phyloP scores from a whole-genome alignment of 1,140 invertebrate species.

The Pseudomyrmex pallidus region DNA sequence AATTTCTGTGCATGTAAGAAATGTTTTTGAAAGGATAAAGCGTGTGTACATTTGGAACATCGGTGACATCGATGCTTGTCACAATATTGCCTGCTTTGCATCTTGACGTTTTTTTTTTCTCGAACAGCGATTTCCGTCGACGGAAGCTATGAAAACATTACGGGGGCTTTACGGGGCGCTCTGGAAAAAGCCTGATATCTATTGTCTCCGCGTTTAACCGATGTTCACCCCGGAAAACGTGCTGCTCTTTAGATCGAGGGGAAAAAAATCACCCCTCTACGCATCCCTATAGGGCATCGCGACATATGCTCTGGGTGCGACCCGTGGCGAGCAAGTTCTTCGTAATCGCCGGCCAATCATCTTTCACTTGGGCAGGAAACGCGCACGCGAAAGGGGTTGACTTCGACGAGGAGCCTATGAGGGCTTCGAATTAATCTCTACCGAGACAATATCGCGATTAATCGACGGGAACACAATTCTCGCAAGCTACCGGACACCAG shows the following conservation, averaged over 20 bases:
- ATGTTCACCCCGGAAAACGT: slow-evolving; percentile 69
- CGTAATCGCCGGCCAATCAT: slow-evolving; percentile 52
- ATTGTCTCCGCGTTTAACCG: slow-evolving; percentile 68
- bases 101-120: slow-evolving; percentile 11
- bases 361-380: slow-evolving; percentile 38
- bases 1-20: too few species aligned
- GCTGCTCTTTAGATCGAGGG: slow-evolving; percentile 66
- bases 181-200: slow-evolving; percentile 34
- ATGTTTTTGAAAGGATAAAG: neutral
- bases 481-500: too few species aligned
- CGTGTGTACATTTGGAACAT: neutral
- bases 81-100: slow-evolving; percentile 12
- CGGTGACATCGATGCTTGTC: neutral
- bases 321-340: slow-evolving; percentile 51
- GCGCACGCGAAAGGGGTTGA: slow-evolving; percentile 19
- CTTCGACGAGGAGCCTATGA: slow-evolving; percentile 1
- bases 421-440: neutral
- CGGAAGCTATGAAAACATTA: slow-evolving; percentile 47
- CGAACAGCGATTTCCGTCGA: slow-evolving; percentile 26
- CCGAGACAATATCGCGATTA: neutral
- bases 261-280: slow-evolving; percentile 69
- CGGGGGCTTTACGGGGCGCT: neutral
- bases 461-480: too few species aligned
- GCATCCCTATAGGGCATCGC: slow-evolving; percentile 60
- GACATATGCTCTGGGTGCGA: slow-evolving; percentile 68